Base-by-base conservation (phyloP, 1,140 invertebrate species). In the Drosophila bocqueti region DNA sequence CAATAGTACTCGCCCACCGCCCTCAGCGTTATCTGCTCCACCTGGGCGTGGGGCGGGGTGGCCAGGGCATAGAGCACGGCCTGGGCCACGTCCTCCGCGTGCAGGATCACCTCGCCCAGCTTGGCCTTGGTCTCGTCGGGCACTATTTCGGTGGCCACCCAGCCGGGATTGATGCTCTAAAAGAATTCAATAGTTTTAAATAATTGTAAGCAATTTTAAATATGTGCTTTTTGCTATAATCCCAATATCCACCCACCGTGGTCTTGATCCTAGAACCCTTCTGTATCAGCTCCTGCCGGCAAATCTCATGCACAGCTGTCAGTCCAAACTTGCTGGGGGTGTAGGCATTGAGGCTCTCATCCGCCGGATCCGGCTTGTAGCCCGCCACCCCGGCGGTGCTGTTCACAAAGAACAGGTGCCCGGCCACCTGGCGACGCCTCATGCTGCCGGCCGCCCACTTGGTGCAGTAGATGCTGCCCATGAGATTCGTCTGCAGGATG, bases 321-420 rank as follows among this genome's bases (percentile, higher is more conserved):
- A 97, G 87, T 0, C 95, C 96, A 92, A 94, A 95, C 92, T 97
- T 97, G 58, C 95, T 95, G 10, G 95, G 94, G 0, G 94, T 86
- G 87, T 97, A 97, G 10, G 96, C 81, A 68, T 90, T 94, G 1
- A 91, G 66, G 57, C 93, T 93, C 71, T 93, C 93, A 21, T 85
- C 66, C 15, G 91, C 91, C 0, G 93, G 93, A 3, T 66, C 72
- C 0, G 83, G 79, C 55, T 81, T 81, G 15, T 89, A 89, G 3
- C 94, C 83, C 26, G 92, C 93, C 68, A 95, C 93, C 0, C 95
- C 95, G 0, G 93, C 93, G 16, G 94, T 79, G 73, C 95, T 96
- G 92, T 96, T 96, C 13, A 97, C 94, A 60, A 96, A 94, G 58
- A 97, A 94, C 54, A 97, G 94, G 63, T 97, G 96, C 0, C 96